phyloP scores from a whole-genome alignment of 2,888 invertebrate genomes.

The Acleris literana region DNA sequence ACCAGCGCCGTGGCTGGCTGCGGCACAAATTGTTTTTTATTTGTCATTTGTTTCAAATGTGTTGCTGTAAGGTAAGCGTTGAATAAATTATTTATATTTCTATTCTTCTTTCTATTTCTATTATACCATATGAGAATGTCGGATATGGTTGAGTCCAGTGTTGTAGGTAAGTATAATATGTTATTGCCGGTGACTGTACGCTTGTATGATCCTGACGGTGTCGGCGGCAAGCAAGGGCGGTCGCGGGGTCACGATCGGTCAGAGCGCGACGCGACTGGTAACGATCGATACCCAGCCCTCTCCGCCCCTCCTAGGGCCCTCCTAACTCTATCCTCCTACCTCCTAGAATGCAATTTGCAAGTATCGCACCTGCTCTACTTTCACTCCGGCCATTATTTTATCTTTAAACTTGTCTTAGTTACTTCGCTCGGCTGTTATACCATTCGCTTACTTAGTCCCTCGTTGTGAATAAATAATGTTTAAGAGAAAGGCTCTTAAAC shows the following conservation, averaged over 20 bases:
- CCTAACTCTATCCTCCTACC: slow-evolving; percentile 39
- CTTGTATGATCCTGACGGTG: no score
- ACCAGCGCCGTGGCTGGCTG: no score
- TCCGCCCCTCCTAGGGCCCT: slow-evolving; percentile 43
- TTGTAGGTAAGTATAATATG: no score
- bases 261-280: slow-evolving; percentile 72
- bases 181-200: no score
- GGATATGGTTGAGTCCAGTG: no score
- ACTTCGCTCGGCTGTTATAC: slow-evolving; percentile 39
- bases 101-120: no score
- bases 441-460: slow-evolving; percentile 40
- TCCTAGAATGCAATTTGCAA: slow-evolving; percentile 61
- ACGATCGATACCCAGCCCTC: slow-evolving; percentile 70
- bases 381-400: slow-evolving; percentile 32
- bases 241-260: slow-evolving; percentile 75
- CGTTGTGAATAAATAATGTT: slow-evolving; percentile 20
- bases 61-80: no score
- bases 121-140: no score
- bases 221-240: slow-evolving; percentile 44
- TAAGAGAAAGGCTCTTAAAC: slow-evolving; percentile 3
- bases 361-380: slow-evolving; percentile 46
- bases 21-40: no score
- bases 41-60: no score
- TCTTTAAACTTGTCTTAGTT: slow-evolving; percentile 38
- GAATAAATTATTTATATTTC: no score